A percentile compares a stretch with the other conserved stretches of the same genome.
These are phyloP conservation scores for Atrina japonica DNA, from an alignment of 2,888 invertebrate species.

Conservation along the genomic window DNA sequence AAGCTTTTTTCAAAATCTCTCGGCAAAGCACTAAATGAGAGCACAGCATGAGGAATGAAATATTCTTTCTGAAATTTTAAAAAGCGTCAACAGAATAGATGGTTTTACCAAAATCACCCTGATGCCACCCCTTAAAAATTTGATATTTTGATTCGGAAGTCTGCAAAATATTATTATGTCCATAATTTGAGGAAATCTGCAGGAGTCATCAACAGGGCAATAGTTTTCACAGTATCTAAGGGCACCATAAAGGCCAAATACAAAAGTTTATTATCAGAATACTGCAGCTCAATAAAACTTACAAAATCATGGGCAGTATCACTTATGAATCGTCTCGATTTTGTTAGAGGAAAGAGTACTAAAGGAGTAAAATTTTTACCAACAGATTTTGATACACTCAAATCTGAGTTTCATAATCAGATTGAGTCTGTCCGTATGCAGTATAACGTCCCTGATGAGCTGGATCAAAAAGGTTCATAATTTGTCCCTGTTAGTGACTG, in stretches of 20 bases:
- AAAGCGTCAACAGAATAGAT: too few relatives aligned
- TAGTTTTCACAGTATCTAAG: slow-evolving; percentile 27
- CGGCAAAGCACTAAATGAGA: slow-evolving; percentile 8
- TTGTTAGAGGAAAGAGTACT: slow-evolving; percentile 23
- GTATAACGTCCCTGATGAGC: not conserved
- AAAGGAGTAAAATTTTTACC: slow-evolving; percentile 33
- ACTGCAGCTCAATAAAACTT: slow-evolving; percentile 19
- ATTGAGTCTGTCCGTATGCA: not conserved
- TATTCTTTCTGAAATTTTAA: slow-evolving; percentile 14
- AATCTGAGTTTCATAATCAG: not conserved
- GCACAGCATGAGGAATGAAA: slow-evolving; percentile 15
- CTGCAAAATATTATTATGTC: too few relatives aligned
- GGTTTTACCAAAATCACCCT: too few relatives aligned
- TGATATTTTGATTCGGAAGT: too few relatives aligned
- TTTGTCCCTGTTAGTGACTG: slow-evolving; percentile 7
- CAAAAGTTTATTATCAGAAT: slow-evolving; percentile 23
- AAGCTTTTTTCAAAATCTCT: slow-evolving; percentile 20
- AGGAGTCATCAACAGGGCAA: too few relatives aligned
- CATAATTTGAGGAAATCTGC: too few relatives aligned
- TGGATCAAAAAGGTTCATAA: slow-evolving; percentile 43
- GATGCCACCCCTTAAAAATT: too few relatives aligned
- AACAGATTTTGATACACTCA: slow-evolving; percentile 21
- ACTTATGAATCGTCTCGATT: slow-evolving; percentile 25
- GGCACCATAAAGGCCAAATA: slow-evolving; percentile 26
- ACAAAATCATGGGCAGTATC: slow-evolving; percentile 24